A percentile compares a stretch with the other conserved stretches of the same genome.
Conservation (phyloP, 2,797 vertebrate species). For the Vireo griseus region DNA sequence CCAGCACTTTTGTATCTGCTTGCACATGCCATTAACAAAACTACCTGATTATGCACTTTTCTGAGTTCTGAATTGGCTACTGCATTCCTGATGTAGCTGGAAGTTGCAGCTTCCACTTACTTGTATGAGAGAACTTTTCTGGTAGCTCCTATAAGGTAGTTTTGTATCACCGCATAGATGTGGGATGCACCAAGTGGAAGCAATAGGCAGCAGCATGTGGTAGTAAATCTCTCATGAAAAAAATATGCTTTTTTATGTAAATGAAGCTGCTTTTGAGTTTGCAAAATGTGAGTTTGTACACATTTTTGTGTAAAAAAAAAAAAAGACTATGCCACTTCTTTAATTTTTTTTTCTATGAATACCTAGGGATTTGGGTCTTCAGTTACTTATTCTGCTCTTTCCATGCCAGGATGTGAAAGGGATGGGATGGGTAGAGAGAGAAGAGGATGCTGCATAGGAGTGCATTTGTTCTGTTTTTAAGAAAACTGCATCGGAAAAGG, state of each 20-base stretch:
- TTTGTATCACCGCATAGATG: background rate
- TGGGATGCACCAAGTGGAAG: background rate
- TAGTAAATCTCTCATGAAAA: background rate
- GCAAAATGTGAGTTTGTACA: background rate
- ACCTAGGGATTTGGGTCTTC: background rate
- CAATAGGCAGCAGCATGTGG: background rate
- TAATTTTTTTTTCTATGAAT: background rate
- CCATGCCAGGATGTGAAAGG: background rate
- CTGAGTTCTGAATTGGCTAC: background rate
- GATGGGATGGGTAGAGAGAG: rapidly evolving
- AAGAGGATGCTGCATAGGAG: background rate
- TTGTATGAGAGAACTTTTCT: background rate
- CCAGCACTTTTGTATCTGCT: background rate
- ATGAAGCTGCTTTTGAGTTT: background rate
- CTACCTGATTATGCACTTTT: background rate
- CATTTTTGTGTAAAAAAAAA: background rate
- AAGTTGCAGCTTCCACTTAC: background rate
- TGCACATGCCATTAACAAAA: background rate
- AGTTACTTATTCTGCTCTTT: background rate
- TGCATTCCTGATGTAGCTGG: background rate
- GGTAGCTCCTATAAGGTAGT: background rate
- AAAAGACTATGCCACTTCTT: background rate
- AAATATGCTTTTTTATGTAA: background rate
- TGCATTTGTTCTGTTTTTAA: background rate
- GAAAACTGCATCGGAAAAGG: background rate